These are phyloP conservation scores for Poeciliopsis turrubarensis DNA, from an alignment of 2,113 vertebrate species.

Conservation along the genomic window DNA sequence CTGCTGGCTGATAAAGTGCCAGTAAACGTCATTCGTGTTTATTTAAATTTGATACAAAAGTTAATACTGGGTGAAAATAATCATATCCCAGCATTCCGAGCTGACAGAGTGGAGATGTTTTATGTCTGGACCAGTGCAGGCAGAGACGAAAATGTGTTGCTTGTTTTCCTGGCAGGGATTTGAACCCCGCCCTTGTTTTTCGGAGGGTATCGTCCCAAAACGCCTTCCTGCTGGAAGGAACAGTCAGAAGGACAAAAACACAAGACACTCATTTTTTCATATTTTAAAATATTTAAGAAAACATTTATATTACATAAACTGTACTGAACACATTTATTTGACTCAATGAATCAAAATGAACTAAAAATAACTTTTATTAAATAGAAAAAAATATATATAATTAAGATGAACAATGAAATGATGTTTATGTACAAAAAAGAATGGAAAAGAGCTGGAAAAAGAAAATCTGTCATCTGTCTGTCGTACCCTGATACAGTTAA, in stretches of 20 bases:
- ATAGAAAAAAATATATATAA: slow-evolving; percentile 90
- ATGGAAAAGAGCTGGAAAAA: slow-evolving; percentile 88
- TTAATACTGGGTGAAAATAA: too few species aligned
- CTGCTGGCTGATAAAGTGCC: too few species aligned
- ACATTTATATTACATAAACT: slow-evolving; percentile 97
- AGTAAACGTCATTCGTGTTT: too few species aligned
- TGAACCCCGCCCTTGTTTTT: slow-evolving; percentile 45
- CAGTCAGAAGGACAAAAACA: background rate
- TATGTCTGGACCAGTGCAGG: slow-evolving; percentile 39
- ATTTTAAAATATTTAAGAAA: slow-evolving; percentile 82
- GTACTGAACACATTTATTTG: slow-evolving; percentile 96
- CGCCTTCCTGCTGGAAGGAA: background rate
- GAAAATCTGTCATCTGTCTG: slow-evolving; percentile 79
- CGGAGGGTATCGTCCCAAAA: slow-evolving; percentile 4
- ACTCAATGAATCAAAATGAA: slow-evolving; percentile 96
- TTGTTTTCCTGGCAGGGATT: slow-evolving; percentile 19
- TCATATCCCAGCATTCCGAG: too few species aligned
- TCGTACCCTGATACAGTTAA: slow-evolving; percentile 93
- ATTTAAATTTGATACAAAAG: too few species aligned
- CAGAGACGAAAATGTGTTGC: background rate
- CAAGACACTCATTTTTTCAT: slow-evolving; percentile 64
- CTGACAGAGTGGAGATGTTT: slow-evolving; percentile 9
- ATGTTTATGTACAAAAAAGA: slow-evolving; percentile 89
- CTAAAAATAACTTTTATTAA: slow-evolving; percentile 97
- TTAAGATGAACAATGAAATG: slow-evolving; percentile 79